Evolutionary conservation across 2,113 vertebrate genomes (phyloP), one percentile per base, ranked within the genome.

Genomic region (Myotis lucifugus): DNA sequence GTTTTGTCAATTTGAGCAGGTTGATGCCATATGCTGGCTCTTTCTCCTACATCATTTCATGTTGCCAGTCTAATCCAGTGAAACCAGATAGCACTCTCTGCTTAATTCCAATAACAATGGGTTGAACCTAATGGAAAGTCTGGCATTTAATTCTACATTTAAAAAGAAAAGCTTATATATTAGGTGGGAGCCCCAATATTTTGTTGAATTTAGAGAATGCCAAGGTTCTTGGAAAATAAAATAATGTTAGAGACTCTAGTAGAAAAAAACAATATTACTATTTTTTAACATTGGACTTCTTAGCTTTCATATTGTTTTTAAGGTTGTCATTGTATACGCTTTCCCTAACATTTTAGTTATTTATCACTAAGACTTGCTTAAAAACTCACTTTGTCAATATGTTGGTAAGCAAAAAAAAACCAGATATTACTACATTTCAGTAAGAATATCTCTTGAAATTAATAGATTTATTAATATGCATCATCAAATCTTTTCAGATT

Each of bases 361-460:
- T 12, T 89, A 59, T 72, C 85, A 82, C 84, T 92, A 70, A 93
- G 85, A 88, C 46, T 93, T 85, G n/a, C n/a, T 61, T 79, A 32
- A 67, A 93, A 67, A 79, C 88, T 67, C 34, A 61, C 76, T 72
- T 19, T 85, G 13, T 69, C 82, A 88, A 90, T 84, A 81, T 13
- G 40, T 25, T 72, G 9, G 81, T 83, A 67, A 81, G 73, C 15
- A 91, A 86, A 90, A 37, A 90, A 85, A 61, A 61, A 11, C 32
- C 1, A 64, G 15, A 88, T 52, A 67, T 69, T 40, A 83, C 32
- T 88, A 25, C 17, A 52, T 34, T 52, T 67, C 46, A 81, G 21
- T 46, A 82, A 81, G 72, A 70, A 56, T 54, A 66, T 74, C 9
- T 84, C 86, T 94, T 92, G 40, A 92, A 87, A 95, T 88, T 52